Percentiles rank a stretch among this genome's conserved stretches.
Evolutionary conservation across 2,113 vertebrate species (phyloP).

Genomic region (Zapus hudsonius): DNA sequence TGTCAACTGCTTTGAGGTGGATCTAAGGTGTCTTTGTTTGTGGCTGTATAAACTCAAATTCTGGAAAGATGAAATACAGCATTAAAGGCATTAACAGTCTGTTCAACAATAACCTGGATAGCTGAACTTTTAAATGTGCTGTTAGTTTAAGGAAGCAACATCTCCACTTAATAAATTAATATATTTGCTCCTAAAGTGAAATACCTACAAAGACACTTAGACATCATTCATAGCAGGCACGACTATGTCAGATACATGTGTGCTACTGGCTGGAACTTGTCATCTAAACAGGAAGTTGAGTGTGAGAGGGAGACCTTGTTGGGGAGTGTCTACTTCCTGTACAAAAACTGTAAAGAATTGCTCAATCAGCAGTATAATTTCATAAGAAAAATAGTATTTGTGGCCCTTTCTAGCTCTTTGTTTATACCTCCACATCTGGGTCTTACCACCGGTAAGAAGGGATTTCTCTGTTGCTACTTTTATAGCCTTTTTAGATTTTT

Average conservation of each 20-base stretch:
- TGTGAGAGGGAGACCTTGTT: not conserved
- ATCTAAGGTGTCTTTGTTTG: constrained; percentile 23
- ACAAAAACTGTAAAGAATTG: not conserved
- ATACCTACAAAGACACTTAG: not conserved
- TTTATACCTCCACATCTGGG: too few species aligned
- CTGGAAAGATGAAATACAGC: not conserved
- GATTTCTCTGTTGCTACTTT: too few species aligned
- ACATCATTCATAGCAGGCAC: not conserved
- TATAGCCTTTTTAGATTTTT: too few species aligned
- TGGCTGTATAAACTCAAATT: constrained; percentile 26
- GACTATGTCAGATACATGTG: not conserved
- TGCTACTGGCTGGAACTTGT: not conserved
- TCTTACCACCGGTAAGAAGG: too few species aligned
- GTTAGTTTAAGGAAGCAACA: constrained; percentile 13
- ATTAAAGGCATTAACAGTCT: not conserved
- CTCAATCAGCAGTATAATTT: not conserved
- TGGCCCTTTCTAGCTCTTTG: too few species aligned
- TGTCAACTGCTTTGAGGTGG: not conserved
- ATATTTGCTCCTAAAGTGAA: not conserved
- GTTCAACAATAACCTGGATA: not conserved
- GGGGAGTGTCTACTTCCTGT: not conserved
- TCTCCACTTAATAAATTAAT: not conserved
- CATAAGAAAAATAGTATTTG: not conserved
- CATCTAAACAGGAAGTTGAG: not conserved
- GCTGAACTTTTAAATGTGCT: not conserved